These are phyloP conservation scores for Stomatorhinus walkeri DNA, from an alignment of 2,797 vertebrate species.

Conservation along the genomic window DNA sequence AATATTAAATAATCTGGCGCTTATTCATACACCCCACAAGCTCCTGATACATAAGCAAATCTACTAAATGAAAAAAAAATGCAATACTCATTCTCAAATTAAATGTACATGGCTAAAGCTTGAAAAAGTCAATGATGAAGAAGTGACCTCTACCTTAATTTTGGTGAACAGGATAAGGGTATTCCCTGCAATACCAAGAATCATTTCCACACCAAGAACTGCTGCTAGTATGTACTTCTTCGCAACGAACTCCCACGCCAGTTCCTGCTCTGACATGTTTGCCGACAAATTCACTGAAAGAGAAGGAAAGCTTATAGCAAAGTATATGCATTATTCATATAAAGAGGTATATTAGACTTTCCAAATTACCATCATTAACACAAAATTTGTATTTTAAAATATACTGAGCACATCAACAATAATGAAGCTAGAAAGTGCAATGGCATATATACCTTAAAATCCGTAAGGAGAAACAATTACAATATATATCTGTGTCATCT, in stretches of 20 bases:
- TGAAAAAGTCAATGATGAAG: not conserved
- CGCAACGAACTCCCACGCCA: conserved; percentile 29
- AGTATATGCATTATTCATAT: not conserved
- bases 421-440: not conserved
- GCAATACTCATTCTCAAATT: not conserved
- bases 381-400: not conserved
- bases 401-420: not conserved
- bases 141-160: conserved; percentile 42
- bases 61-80: not conserved
- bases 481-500: not conserved
- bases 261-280: conserved; percentile 44
- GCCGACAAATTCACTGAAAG: conserved; percentile 47
- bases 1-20: not conserved
- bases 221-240: conserved; percentile 50
- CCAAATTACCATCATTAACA: not conserved
- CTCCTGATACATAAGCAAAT: not conserved
- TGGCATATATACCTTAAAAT: not conserved
- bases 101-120: not conserved
- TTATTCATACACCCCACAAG: not conserved
- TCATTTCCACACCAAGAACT: conserved; percentile 50
- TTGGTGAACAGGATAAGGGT: conserved; percentile 54
- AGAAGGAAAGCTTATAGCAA: not conserved
- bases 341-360: not conserved
- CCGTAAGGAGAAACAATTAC: not conserved
- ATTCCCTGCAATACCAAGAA: conserved; percentile 56